A percentile compares a stretch with the other conserved stretches of the same genome.
phyloP scores from a whole-genome alignment of 64 coral and sea anemone genomes.

The Dendronephthya gigantea region DNA sequence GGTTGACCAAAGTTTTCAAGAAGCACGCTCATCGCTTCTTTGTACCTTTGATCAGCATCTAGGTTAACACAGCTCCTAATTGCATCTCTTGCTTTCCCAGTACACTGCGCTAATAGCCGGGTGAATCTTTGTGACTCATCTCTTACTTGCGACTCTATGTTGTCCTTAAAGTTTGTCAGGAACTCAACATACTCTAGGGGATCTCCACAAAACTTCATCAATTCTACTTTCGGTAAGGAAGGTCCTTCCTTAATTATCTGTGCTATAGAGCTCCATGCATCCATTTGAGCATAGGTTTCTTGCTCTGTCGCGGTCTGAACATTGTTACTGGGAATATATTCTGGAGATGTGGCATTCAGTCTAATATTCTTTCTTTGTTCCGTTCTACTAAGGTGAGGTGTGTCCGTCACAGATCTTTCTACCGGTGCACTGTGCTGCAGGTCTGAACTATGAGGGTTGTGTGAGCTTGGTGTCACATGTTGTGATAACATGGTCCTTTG shows the following conservation, averaged over 20 bases:
- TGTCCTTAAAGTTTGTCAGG: slow-evolving; percentile 1
- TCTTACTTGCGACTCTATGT: not conserved
- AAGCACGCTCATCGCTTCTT: slow-evolving; percentile 18
- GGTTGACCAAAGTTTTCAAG: slow-evolving; percentile 36
- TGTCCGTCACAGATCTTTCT: too few species aligned
- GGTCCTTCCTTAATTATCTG: not conserved
- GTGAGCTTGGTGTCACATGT: too few species aligned
- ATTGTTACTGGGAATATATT: not conserved
- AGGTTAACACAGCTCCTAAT: slow-evolving; percentile 42
- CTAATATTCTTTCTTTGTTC: not conserved
- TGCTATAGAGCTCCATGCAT: not conserved
- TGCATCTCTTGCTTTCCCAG: slow-evolving; percentile 4
- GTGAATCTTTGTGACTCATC: slow-evolving; percentile 1
- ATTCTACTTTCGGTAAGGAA: not conserved
- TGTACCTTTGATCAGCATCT: not conserved
- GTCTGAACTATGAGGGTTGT: too few species aligned
- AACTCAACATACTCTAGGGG: not conserved
- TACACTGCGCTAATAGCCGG: not conserved
- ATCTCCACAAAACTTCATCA: not conserved
- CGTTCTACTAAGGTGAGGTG: not conserved
- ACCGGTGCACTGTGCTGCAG: too few species aligned
- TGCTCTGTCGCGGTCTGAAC: not conserved
- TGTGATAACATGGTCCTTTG: too few species aligned
- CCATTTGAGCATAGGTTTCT: not conserved
- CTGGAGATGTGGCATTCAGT: not conserved